Base-by-base conservation (phyloP, 2,113 vertebrate genomes). In the Terrapene triunguis region DNA sequence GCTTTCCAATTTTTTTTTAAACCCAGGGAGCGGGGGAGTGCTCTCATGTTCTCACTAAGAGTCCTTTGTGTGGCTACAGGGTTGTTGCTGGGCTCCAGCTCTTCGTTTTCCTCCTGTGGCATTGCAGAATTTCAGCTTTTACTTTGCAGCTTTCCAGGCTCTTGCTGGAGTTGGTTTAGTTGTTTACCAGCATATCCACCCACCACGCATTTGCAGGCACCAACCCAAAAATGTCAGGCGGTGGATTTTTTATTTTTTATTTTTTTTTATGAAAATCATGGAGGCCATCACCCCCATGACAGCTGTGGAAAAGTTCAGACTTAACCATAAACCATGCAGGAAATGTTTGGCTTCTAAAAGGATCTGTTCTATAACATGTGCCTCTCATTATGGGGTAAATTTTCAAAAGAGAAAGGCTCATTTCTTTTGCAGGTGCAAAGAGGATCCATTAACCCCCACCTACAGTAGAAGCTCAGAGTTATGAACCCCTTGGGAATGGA, bases 291-390 rank as follows among this genome's bases (percentile, higher is more conserved):
- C 94, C 93, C 95, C 93, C 94, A 42, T 93, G 96, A 80, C 97
- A 96, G 94, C 95, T 97, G 95, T 96, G 95, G 85, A 92, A 96
- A 59, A 97, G 94, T 83, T 89, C 94, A 94, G 90, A 79, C 85
- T 92, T 85, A 94, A 85, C 96, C 86, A 87, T 89, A 97, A 96
- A 91, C 89, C 72, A 96, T 83, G 91, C 57, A 76, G 94, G 90
- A 87, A 95, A 97, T 93, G 81, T 93, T 80, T 90, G 96, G 80
- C 95, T 95, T 94, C 95, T 95, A 48, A 93, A 80, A 92, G 95
- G 94, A 44, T 94, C 27, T 96, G 89, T 96, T 96, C 94, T 93
- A 54, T 76, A 94, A 80, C 97, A 96, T 97, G 97, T 97, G 96
- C 48, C 96, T 92, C 96, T 97, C 95, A 86, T 96, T 96, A 96